These are phyloP conservation scores for Odontamblyopus lacepedii DNA, from an alignment of 2,797 vertebrate species.

Conservation along the genomic window DNA sequence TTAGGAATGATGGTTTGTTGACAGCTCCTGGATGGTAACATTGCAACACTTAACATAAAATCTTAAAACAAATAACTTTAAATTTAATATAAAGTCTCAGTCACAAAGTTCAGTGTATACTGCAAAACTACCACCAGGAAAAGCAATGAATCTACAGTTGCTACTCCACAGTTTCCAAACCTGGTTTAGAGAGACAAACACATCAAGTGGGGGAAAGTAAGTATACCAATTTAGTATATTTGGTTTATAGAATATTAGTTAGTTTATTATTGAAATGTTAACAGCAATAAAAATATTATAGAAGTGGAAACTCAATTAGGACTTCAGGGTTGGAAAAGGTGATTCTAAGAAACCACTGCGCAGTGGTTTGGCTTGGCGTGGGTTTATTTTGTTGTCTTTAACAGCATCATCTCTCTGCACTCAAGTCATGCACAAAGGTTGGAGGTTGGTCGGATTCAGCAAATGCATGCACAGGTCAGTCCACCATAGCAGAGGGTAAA, in stretches of 20 bases:
- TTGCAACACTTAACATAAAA: conserved; percentile 14
- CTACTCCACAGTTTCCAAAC: conserved; percentile 44
- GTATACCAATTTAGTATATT: background rate
- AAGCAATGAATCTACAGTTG: conserved; percentile 21
- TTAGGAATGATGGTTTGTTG: background rate
- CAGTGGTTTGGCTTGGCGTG: conserved; percentile 23
- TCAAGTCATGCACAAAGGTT: conserved; percentile 63
- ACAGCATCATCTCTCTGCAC: conserved; percentile 74
- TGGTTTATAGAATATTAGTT: background rate
- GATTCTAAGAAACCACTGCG: conserved; percentile 26
- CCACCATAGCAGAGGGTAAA: conserved; percentile 61
- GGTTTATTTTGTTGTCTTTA: conserved; percentile 59
- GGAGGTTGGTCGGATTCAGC: conserved; percentile 61
- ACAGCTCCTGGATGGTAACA: conserved; percentile 33
- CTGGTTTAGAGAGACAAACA: conserved; percentile 12
- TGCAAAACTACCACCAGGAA: conserved; percentile 45
- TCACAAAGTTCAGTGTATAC: background rate
- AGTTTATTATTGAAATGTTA: background rate
- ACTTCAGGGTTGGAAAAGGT: conserved; percentile 44
- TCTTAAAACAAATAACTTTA: background rate
- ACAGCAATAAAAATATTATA: background rate
- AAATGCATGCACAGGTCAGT: conserved; percentile 81
- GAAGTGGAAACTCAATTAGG: background rate
- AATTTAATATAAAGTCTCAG: background rate
- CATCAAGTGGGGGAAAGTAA: background rate